Evolutionary conservation across 2,113 vertebrate species (phyloP), one percentile per base, ranked within the genome.

Genomic region (Rhinoptilus africanus): DNA sequence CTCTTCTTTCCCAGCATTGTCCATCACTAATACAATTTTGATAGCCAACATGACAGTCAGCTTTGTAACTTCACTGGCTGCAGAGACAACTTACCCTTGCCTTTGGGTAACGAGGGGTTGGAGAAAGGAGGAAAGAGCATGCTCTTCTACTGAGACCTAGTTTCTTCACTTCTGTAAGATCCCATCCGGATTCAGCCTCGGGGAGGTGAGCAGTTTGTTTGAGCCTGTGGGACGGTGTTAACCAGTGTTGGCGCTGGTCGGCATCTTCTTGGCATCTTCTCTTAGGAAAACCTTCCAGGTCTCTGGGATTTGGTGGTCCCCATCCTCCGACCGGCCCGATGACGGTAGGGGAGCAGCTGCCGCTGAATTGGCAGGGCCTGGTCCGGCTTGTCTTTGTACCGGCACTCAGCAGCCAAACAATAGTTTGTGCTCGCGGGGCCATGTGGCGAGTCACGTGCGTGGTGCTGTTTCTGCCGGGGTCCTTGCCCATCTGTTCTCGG

Each of bases 401-500:
- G 13, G 93, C 34, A 60, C 90, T 78, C 67, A 5, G 81, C 90
- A 80, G 97, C 71, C 96, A 97, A 88, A 98, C 98, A 98, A 97
- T 98, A 96, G 96, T 96, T 95, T 66, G 93, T 93, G 97, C 97
- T 97, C 63, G 88, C 94, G 43, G 96, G 97, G 97, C 98, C 98
- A 97, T 97, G 98, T 97, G 98, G 97, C 63, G 64, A 64, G 73
- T 97, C 98, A 98, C 95, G 89, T 98, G 98, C 85, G 97, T 95
- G 54, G 97, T 85, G 97, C 98, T 98, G 98, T 98, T 98, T 98
- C 98, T 98, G 97, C 96, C 94, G 97, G 98, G 98, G 96, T 98
- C 98, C 97, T 97, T 93, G 96, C 98, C 99, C 99, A 99, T 99
- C 99, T 99, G 99, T 98, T 98, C 96, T 96, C 81, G 6, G 97